These are phyloP conservation scores for Bucorvus abyssinicus DNA, from an alignment of 2,797 vertebrate genomes.

Conservation along the genomic window DNA sequence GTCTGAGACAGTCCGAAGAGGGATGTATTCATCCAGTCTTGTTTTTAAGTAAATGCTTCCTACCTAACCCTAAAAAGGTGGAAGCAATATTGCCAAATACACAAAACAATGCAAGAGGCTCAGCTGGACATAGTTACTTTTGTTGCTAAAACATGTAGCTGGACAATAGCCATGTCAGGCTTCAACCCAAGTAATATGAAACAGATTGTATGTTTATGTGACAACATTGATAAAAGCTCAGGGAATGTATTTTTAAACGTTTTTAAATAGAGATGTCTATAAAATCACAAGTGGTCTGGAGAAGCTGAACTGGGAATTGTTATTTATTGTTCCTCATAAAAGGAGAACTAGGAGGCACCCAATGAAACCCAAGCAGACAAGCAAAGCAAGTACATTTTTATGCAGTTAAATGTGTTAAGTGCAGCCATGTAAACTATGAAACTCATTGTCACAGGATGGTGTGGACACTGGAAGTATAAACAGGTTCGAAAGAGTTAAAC, in stretches of 20 bases:
- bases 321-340: conserved; percentile 23
- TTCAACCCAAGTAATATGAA: conserved; percentile 11
- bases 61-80: not conserved
- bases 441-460: not conserved
- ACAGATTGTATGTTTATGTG: not conserved
- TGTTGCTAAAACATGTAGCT: conserved; percentile 5
- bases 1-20: not conserved
- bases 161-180: not conserved
- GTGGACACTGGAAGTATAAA: not conserved
- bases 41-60: not conserved
- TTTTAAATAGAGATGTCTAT: not conserved
- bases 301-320: not conserved
- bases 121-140: not conserved
- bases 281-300: conserved; percentile 9
- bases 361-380: not conserved
- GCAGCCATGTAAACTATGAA: not conserved
- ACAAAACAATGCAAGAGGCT: not conserved
- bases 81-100: not conserved
- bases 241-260: not conserved
- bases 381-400: not conserved
- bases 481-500: not conserved
- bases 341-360: not conserved
- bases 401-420: not conserved
- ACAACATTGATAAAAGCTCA: conserved; percentile 28
- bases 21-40: not conserved